These are phyloP conservation scores for Galerucella nymphaeae DNA, from an alignment of 2,888 invertebrate genomes.

Conservation along the genomic window DNA sequence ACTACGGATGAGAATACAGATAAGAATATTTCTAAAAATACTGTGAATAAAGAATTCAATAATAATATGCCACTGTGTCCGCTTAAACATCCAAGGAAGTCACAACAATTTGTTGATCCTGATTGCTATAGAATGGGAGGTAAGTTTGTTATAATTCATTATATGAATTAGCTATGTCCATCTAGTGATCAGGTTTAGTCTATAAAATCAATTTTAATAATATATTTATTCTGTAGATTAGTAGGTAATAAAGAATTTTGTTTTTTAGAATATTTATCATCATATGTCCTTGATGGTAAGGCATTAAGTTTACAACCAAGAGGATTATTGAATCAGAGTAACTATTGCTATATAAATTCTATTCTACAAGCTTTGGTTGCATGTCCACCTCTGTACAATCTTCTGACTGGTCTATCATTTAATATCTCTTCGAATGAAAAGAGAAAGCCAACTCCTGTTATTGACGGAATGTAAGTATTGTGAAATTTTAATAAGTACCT, in stretches of 20 bases:
- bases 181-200: no score
- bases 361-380: constrained; percentile 93
- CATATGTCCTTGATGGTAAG: constrained; percentile 81
- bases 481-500: neutral
- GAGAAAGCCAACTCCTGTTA: constrained; percentile 79
- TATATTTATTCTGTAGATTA: no score
- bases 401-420: constrained; percentile 82
- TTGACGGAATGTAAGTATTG: constrained; percentile 88
- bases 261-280: constrained; percentile 77
- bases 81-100: constrained; percentile 64
- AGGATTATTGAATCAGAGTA: constrained; percentile 92
- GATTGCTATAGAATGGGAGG: constrained; percentile 78
- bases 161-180: neutral
- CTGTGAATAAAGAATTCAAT: constrained; percentile 47
- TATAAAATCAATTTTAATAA: no score
- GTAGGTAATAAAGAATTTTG: neutral
- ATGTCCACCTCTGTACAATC: constrained; percentile 95
- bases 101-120: constrained; percentile 73
- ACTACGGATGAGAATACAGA: constrained; percentile 39
- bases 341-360: constrained; percentile 97
- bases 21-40: constrained; percentile 34
- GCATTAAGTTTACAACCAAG: constrained; percentile 86
- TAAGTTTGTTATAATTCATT: constrained; percentile 60
- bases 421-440: constrained; percentile 68
- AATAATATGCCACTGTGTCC: constrained; percentile 55